Conservation (phyloP, 2,888 invertebrate species). For the Gibbula magus region DNA sequence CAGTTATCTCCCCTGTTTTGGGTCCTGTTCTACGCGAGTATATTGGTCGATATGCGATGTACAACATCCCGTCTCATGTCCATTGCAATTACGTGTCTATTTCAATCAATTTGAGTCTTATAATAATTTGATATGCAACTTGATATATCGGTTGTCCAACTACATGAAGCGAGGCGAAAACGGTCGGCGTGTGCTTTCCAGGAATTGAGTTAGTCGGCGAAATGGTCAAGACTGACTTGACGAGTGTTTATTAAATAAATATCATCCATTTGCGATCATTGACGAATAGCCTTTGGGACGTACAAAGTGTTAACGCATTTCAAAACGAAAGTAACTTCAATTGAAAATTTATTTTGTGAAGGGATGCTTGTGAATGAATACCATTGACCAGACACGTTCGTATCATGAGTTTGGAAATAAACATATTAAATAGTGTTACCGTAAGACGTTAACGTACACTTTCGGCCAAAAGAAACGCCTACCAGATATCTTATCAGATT, state of each 20-base stretch:
- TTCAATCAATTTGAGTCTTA: constrained; percentile 15
- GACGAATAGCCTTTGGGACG: too few relatives aligned
- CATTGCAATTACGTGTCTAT: constrained; percentile 17
- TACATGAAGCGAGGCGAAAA: constrained; percentile 12
- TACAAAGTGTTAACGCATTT: too few relatives aligned
- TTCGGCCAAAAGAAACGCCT: too few relatives aligned
- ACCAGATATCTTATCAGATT: too few relatives aligned
- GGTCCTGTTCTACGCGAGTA: constrained; percentile 3
- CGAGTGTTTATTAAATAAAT: constrained; percentile 13
- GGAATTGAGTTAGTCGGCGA: background rate
- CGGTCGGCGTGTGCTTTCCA: background rate
- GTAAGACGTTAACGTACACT: too few relatives aligned
- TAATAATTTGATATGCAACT: constrained; percentile 13
- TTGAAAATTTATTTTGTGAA: too few relatives aligned
- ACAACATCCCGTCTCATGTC: background rate
- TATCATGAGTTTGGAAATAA: too few relatives aligned
- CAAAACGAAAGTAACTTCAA: too few relatives aligned
- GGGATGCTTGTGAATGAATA: too few relatives aligned
- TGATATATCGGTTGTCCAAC: constrained; percentile 6
- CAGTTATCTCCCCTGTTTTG: background rate
- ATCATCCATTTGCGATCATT: background rate
- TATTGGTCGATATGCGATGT: background rate
- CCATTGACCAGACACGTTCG: too few relatives aligned
- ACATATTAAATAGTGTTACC: too few relatives aligned
- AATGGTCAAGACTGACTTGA: background rate